Evolutionary conservation across 1,140 invertebrate species (phyloP), one percentile per base, ranked within the genome.

Genomic region (Cryptotermes secundus): DNA sequence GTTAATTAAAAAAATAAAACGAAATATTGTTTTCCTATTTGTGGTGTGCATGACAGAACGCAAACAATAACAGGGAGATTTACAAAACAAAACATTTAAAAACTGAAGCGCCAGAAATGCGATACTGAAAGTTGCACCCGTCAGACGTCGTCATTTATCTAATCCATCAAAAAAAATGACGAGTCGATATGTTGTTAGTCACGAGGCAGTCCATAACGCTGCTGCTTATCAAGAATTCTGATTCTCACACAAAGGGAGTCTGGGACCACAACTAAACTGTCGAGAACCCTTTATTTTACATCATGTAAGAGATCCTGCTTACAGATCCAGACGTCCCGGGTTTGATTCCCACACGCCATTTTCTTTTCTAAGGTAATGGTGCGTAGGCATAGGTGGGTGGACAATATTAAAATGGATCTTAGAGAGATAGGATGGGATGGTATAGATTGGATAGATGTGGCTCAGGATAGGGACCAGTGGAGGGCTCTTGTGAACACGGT

Each of bases 161-260:
- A 72, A 72, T 72, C 26, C 59, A 72, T 72, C 59, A 72, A 72
- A 72, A 59, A 59, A 72, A 72, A n/a, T 72, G 26, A 49, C 26
- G n/a, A n/a, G n/a, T 9, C 14, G 59, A n/a, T 31, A n/a, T 7
- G n/a, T 4, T n/a, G 7, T 22, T 24, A 4, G 19, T 19, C 53
- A 59, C 53, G 24, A 4, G 19, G 53, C 53, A 24, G 7, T 7
- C 53, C 19, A 1, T n/a, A 59, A 19, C 19, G 53, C 24, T 22
- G 1, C 0, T 49, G 19, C 19, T 49, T 49, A 49, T 49, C 45
- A 49, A 22, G 3, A 49, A 49, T 49, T 49, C 45, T 49, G 45
- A 49, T 22, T 22, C 14, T 19, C 14, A 49, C 12, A 22, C 16
- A 45, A 9, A 45, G 2, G 10, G 45, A 2, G 45, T 12, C 14